Evolutionary conservation across 2,113 vertebrate species (phyloP), one percentile per base, ranked within the genome.

Genomic region (Cyprinodon brontotheroides): DNA sequence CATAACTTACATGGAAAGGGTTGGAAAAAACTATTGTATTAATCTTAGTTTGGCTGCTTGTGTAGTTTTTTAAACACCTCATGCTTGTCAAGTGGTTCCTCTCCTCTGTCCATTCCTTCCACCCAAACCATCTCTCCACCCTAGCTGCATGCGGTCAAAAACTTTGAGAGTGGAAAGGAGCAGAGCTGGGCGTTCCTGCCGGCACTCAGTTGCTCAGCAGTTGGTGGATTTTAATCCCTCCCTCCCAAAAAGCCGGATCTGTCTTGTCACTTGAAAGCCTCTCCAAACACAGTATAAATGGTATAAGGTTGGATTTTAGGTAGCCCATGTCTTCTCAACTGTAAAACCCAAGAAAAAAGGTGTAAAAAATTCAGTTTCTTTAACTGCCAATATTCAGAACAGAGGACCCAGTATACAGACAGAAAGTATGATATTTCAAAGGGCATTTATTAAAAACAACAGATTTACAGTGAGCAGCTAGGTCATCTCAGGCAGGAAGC

Each of bases 221-320:
- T 12, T 72, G 75, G 79, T 79, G 84, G 80, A 82, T 83, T 68
- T 53, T 68, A 67, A 74, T 57, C 72, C 82, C 65, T 75, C 70
- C 83, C 65, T 81, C 77, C 67, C 40, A n/a, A 22, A 62, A 77
- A 82, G 78, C 73, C 15, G 73, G 70, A 86, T 53, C 64, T 81
- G 71, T 66, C 83, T 68, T 73, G 82, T 75, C 43, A 20, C 77
- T 82, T 61, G 63, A 82, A 81, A 85, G 85, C 86, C 85, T 3
- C 86, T 78, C 79, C 64, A 63, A 84, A 75, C 83, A 64, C 77
- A 14, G 80, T 86, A 89, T 85, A 90, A 89, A 91, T 83, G 90
- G 87, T 78, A 81, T 59, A 67, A 83, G 83, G 45, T 76, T 72
- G 71, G 83, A 79, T 82, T 82, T 80, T 61, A 79, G 29, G 53